phyloP scores from a whole-genome alignment of 2,113 vertebrate species.

The Fregetta grallaria region DNA sequence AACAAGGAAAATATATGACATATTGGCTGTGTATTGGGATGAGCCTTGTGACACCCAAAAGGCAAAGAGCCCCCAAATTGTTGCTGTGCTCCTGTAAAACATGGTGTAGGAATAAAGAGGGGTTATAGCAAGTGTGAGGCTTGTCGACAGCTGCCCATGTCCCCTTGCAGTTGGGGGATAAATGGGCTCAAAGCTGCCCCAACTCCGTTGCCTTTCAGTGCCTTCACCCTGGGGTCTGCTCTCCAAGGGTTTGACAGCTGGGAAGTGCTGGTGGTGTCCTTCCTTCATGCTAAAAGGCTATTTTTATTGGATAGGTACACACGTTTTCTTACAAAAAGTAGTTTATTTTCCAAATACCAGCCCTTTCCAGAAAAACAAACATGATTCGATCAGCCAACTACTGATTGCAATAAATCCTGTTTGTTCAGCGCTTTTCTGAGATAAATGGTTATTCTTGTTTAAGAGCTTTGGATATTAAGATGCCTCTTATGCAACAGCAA shows the following conservation, averaged over 20 bases:
- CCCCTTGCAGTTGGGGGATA: background rate
- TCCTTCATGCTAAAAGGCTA: background rate
- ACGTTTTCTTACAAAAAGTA: background rate
- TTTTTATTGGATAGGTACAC: background rate
- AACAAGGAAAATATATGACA: background rate
- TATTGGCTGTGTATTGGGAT: rapidly evolving
- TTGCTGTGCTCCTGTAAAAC: background rate
- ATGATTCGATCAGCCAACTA: background rate
- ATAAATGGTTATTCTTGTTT: background rate
- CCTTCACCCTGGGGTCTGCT: background rate
- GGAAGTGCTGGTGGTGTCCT: background rate
- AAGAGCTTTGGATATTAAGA: background rate
- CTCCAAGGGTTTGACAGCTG: background rate
- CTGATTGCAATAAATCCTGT: background rate
- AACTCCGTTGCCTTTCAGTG: rapidly evolving
- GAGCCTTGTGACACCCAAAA: background rate
- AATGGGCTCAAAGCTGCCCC: background rate
- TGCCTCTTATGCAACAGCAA: background rate
- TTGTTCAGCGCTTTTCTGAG: background rate
- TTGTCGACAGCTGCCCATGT: background rate
- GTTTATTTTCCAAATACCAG: background rate
- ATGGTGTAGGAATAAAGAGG: background rate
- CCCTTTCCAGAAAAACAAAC: background rate
- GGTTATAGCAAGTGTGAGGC: rapidly evolving
- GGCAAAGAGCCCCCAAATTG: rapidly evolving